Evolutionary conservation across 2,888 invertebrate species (phyloP).

Genomic region (Deroplatys truncata): DNA sequence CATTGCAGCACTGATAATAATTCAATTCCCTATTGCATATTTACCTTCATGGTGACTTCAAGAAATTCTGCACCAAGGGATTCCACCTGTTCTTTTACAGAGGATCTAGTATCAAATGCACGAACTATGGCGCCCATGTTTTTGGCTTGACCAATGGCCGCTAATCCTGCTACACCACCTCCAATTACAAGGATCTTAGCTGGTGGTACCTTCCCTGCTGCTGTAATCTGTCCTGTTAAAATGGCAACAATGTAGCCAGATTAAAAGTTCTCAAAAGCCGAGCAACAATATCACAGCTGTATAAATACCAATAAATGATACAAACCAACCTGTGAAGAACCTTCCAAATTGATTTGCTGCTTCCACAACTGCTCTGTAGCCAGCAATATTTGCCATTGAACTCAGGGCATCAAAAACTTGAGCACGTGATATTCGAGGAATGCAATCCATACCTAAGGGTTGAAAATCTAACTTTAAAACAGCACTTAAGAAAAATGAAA

Average conservation of each 20-base stretch:
- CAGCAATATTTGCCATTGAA: slow-evolving; percentile 88
- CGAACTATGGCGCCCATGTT: slow-evolving; percentile 86
- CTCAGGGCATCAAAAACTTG: slow-evolving; percentile 87
- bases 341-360: slow-evolving; percentile 86
- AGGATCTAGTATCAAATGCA: slow-evolving; percentile 81
- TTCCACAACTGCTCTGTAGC: slow-evolving; percentile 84
- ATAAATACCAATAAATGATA: neutral
- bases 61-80: slow-evolving; percentile 86
- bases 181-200: slow-evolving; percentile 85
- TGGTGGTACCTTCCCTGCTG: slow-evolving; percentile 84
- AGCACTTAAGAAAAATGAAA: too few relatives aligned
- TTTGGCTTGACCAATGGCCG: slow-evolving; percentile 79
- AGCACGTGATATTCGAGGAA: slow-evolving; percentile 82
- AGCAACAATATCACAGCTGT: neutral
- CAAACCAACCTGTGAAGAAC: slow-evolving; percentile 71
- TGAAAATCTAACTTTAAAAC: too few relatives aligned
- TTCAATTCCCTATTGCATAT: neutral
- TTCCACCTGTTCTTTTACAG: slow-evolving; percentile 79
- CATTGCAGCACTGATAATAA: too few relatives aligned
- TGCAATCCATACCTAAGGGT: slow-evolving; percentile 74
- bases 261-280: neutral
- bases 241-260: slow-evolving; percentile 1
- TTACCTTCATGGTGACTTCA: slow-evolving; percentile 68
- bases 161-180: slow-evolving; percentile 84
- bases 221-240: slow-evolving; percentile 77